phyloP scores from a whole-genome alignment of 2,113 vertebrate species.

The Proteles cristata region DNA sequence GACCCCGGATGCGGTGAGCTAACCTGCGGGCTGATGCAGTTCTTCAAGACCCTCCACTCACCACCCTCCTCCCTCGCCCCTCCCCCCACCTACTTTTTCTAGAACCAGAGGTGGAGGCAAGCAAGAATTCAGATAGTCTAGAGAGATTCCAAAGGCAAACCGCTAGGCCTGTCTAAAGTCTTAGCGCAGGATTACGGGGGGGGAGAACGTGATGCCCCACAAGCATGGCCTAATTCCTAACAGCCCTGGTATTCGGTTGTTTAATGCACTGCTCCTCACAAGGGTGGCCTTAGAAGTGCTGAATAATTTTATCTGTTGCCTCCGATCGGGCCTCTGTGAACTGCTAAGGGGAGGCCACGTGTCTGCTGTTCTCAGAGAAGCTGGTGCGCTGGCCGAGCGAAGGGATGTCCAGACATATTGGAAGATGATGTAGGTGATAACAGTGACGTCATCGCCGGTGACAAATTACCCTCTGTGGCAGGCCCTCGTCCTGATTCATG shows the following conservation, averaged over 20 bases:
- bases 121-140: not conserved
- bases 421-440: not conserved
- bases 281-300: not conserved
- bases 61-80: too few species aligned
- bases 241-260: not conserved
- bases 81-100: not conserved
- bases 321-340: not conserved
- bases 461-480: not conserved
- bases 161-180: not conserved
- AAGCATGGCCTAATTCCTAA: not conserved
- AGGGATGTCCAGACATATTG: not conserved
- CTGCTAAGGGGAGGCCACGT: too few species aligned
- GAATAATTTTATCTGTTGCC: not conserved
- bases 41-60: not conserved
- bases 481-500: not conserved
- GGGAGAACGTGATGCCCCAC: accelerated
- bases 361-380: not conserved
- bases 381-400: not conserved
- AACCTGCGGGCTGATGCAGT: not conserved
- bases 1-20: not conserved
- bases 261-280: not conserved
- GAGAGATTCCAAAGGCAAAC: not conserved
- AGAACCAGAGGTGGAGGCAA: not conserved
- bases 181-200: accelerated
- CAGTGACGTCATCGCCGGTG: not conserved